Conservation (phyloP, 92 coral and sea anemone genomes). For the Porites lobata region DNA sequence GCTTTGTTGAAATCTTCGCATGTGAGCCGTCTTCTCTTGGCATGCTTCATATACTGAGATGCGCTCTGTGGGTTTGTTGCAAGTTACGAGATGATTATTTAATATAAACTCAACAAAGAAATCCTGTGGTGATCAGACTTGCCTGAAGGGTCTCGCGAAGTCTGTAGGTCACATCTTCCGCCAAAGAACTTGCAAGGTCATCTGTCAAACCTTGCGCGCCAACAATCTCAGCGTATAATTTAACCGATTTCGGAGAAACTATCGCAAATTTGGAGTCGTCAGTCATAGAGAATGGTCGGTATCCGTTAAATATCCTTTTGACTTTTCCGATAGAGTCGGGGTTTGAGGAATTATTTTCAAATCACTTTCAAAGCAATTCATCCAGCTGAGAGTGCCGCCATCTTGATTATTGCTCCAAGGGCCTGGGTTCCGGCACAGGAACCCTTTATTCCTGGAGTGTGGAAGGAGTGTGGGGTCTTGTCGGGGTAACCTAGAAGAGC, state of each 20-base stretch:
- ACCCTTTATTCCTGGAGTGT: no score
- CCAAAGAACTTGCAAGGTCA: slow-evolving; percentile 79
- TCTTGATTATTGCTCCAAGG: neutral
- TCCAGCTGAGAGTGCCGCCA: slow-evolving; percentile 8
- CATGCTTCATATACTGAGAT: slow-evolving; percentile 90
- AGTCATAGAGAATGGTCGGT: slow-evolving; percentile 23
- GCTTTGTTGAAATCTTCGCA: slow-evolving; percentile 94
- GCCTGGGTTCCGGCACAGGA: slow-evolving; percentile 22
- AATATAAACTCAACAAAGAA: neutral
- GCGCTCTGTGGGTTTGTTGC: slow-evolving; percentile 71
- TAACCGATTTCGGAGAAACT: slow-evolving; percentile 87
- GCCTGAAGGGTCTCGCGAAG: slow-evolving; percentile 93
- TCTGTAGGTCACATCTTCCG: slow-evolving; percentile 96
- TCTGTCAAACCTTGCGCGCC: slow-evolving; percentile 79
- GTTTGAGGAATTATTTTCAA: slow-evolving; percentile 13
- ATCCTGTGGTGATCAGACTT: neutral
- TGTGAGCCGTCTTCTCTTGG: slow-evolving; percentile 90
- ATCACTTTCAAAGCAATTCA: neutral
- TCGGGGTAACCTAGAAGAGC: no score
- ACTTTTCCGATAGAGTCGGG: no score
- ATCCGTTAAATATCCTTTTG: neutral
- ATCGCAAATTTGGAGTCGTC: slow-evolving; percentile 77
- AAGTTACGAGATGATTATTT: neutral
- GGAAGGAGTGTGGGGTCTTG: no score
- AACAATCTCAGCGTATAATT: slow-evolving; percentile 85